These are phyloP conservation scores for Sebastes taczanowskii DNA, from an alignment of 2,797 vertebrate species.

Conservation along the genomic window DNA sequence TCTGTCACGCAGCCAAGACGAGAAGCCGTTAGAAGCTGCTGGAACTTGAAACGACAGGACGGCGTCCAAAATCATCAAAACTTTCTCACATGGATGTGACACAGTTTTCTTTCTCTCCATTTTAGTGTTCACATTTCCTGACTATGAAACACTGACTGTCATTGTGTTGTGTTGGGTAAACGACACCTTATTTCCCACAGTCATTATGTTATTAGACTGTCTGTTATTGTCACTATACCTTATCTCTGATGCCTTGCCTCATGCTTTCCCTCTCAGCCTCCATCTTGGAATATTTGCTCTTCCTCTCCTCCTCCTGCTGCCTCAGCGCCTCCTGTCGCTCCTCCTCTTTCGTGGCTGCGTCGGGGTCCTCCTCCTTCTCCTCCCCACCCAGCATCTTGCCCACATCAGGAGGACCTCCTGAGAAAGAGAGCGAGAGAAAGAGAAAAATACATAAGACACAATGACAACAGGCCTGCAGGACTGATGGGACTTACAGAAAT, in stretches of 20 bases:
- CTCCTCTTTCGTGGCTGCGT: slow-evolving; percentile 96
- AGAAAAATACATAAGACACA: slow-evolving; percentile 6
- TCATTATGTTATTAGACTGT: neutral
- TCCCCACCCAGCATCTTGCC: slow-evolving; percentile 98
- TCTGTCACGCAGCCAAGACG: slow-evolving; percentile 16
- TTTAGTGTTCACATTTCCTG: neutral
- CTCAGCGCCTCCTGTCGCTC: slow-evolving; percentile 95
- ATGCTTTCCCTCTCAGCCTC: slow-evolving; percentile 95
- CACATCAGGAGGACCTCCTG: slow-evolving; percentile 98
- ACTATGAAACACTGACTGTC: neutral
- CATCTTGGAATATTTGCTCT: slow-evolving; percentile 97
- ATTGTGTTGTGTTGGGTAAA: neutral
- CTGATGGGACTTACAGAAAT: neutral
- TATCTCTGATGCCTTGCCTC: slow-evolving; percentile 97
- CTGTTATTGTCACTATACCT: slow-evolving; percentile 82
- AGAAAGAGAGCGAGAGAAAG: neutral
- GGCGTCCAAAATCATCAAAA: slow-evolving; percentile 1
- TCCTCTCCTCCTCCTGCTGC: slow-evolving; percentile 97
- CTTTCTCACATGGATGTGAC: neutral
- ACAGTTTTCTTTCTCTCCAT: neutral
- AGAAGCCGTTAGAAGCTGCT: slow-evolving; percentile 23
- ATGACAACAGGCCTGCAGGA: neutral
- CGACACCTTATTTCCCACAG: neutral
- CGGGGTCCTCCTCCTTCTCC: slow-evolving; percentile 95
- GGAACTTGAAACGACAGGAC: neutral